Evolutionary conservation across 1,140 invertebrate genomes (phyloP).

Genomic region (Pogonomyrmex californicus): DNA sequence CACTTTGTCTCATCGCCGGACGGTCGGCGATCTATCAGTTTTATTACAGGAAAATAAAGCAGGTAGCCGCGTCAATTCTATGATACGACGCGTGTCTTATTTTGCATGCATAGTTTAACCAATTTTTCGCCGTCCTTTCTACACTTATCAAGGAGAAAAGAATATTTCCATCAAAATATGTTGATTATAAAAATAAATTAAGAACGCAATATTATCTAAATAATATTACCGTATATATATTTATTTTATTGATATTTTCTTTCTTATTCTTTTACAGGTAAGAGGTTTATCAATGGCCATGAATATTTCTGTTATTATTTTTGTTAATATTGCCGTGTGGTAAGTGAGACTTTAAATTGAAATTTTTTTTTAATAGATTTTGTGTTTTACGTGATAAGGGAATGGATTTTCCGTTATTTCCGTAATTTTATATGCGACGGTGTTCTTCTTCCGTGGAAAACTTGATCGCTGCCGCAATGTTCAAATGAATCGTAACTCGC

Average conservation of each 20-base stretch:
- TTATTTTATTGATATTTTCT: conserved; percentile 1
- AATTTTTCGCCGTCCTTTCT: background rate
- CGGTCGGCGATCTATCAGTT: conserved; percentile 34
- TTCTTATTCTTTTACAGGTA: conserved; percentile 28
- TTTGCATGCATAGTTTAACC: conserved; percentile 14
- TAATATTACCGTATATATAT: background rate
- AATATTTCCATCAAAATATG: background rate
- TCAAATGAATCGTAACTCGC: conserved; percentile 53
- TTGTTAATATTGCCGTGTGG: background rate
- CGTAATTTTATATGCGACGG: conserved; percentile 33
- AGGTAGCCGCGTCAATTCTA: background rate
- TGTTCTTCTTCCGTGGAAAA: conserved; percentile 43
- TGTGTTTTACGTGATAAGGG: background rate
- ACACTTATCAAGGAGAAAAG: background rate
- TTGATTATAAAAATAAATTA: background rate
- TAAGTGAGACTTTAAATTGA: conserved; percentile 14
- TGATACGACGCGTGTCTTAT: conserved; percentile 35
- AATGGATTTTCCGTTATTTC: conserved; percentile 44
- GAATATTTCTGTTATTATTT: background rate
- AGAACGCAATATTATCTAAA: background rate
- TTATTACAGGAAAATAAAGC: conserved; percentile 30
- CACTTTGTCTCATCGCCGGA: conserved; percentile 26
- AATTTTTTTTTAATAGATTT: background rate
- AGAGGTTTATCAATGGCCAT: background rate
- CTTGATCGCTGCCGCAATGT: conserved; percentile 14